Base-by-base conservation (phyloP, 2,888 invertebrate genomes). In the Quadroppia sp. region DNA sequence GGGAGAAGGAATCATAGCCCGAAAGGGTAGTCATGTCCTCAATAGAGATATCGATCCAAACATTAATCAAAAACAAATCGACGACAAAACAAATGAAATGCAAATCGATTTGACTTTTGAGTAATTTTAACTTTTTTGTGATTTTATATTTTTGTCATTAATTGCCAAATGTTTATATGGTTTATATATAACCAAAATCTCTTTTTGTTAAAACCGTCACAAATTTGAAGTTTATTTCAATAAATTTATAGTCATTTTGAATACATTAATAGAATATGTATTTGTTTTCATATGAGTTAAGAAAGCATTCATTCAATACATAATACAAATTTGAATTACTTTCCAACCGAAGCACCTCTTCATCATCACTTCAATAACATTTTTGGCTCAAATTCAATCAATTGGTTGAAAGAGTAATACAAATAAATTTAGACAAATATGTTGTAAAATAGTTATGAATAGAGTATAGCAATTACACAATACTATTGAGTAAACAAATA, bases 211-310 rank as follows among this genome's bases (percentile, higher is more conserved):
- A 40, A 67, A 67, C 67, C 40, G 11, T 40, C 67, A 67, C 40
- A 53, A 59, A 30, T 42, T 67, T 6, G 23, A 67, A 40, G 36
- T 67, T 67, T 40, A 40, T 67, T 67, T 25, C 17, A 67, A 67
- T 67, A 67, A 67, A 67, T 67, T 67, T 36, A 67, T 36, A 67
- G 1, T 67, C 59, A 67, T 40, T 7, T 67, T 13, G 40, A 40
- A 67, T 67, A 67, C 67, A 67, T 36, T 36, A 64, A 67, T 32
- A 40, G 42, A 15, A 48, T n/a, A 6, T 15, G 17, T n/a, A n/a
- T n/a, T n/a, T n/a, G n/a, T n/a, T n/a, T n/a, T n/a, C 48, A 36
- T 36, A 36, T 36, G 11, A 7, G 4, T 36, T 36, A 36, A 11
- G 36, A 11, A 36, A 36, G 11, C 36, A 11, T 36, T n/a, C n/a